Evolutionary conservation across 2,888 invertebrate species (phyloP).

Genomic region (Tenthredo distinguenda): DNA sequence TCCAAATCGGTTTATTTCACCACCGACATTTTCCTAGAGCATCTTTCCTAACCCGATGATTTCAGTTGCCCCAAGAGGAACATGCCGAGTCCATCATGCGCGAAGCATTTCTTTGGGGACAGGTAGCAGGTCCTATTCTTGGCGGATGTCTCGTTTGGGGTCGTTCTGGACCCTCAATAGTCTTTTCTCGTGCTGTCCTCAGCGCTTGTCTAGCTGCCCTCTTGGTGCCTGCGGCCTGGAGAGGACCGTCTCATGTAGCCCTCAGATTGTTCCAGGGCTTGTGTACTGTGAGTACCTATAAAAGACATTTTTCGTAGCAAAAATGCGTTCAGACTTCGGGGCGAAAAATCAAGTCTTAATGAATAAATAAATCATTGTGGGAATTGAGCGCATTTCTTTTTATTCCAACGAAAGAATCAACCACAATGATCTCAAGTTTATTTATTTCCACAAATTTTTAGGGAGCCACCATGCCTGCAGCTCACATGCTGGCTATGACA

Average conservation of each 20-base stretch:
- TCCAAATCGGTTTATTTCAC: not conserved
- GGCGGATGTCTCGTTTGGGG: slow-evolving; percentile 81
- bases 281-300: slow-evolving; percentile 78
- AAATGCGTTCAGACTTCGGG: not conserved
- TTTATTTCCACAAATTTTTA: slow-evolving; percentile 59
- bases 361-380: not conserved
- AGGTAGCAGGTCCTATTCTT: slow-evolving; percentile 80
- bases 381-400: not conserved
- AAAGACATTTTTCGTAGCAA: not conserved
- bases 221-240: slow-evolving; percentile 81
- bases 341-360: not conserved
- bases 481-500: slow-evolving; percentile 81
- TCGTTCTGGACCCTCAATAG: slow-evolving; percentile 80
- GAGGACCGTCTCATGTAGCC: slow-evolving; percentile 81
- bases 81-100: slow-evolving; percentile 80
- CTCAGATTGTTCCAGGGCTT: slow-evolving; percentile 81
- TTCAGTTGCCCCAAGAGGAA: slow-evolving; percentile 79
- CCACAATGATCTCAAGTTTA: not conserved
- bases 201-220: slow-evolving; percentile 80
- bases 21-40: not conserved
- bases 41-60: not conserved
- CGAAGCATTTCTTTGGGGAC: slow-evolving; percentile 82
- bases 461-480: slow-evolving; percentile 82
- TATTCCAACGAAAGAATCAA: not conserved
- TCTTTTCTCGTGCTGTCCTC: slow-evolving; percentile 81